A percentile compares a stretch with the other conserved stretches of the same genome.
Evolutionary conservation across 2,888 invertebrate species (phyloP).

Genomic region (Limnephilus auricula): DNA sequence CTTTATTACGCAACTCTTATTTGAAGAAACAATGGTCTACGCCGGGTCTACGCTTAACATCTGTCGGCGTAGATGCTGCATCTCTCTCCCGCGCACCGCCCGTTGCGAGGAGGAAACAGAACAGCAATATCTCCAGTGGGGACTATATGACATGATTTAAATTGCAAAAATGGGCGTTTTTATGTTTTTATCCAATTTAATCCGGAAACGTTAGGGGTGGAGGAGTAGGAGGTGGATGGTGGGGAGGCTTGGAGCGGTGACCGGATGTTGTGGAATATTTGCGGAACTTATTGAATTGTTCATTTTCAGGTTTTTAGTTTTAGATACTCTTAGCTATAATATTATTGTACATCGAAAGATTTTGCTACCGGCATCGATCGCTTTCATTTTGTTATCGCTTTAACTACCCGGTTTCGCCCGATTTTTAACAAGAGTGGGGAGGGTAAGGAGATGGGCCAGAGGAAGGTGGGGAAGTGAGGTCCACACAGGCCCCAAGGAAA

Average conservation of each 20-base stretch:
- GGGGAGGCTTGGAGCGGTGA: slow-evolving; percentile 55
- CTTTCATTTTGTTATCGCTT: too few relatives aligned
- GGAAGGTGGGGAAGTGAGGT: not conserved
- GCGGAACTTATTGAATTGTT: not conserved
- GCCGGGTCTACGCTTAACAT: slow-evolving; percentile 46
- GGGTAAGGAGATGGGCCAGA: not conserved
- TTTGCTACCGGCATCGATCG: too few relatives aligned
- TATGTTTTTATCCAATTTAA: slow-evolving; percentile 72
- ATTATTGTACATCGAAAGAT: too few relatives aligned
- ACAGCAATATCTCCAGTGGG: slow-evolving; percentile 50
- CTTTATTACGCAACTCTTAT: not conserved
- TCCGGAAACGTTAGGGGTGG: slow-evolving; percentile 55
- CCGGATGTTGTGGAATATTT: slow-evolving; percentile 65
- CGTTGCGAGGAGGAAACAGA: slow-evolving; percentile 9
- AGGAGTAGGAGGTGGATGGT: slow-evolving; percentile 23
- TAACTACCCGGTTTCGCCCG: too few relatives aligned
- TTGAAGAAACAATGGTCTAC: slow-evolving; percentile 10
- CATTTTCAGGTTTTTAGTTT: not conserved
- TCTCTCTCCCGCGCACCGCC: slow-evolving; percentile 49
- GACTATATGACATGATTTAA: slow-evolving; percentile 72
- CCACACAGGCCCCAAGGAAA: too few relatives aligned
- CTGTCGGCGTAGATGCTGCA: slow-evolving; percentile 51
- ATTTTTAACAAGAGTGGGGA: not conserved
- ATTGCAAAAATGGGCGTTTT: slow-evolving; percentile 74
- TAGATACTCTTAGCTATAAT: too few relatives aligned